phyloP scores from a whole-genome alignment of 2,797 vertebrate genomes.

The Lemur catta region DNA sequence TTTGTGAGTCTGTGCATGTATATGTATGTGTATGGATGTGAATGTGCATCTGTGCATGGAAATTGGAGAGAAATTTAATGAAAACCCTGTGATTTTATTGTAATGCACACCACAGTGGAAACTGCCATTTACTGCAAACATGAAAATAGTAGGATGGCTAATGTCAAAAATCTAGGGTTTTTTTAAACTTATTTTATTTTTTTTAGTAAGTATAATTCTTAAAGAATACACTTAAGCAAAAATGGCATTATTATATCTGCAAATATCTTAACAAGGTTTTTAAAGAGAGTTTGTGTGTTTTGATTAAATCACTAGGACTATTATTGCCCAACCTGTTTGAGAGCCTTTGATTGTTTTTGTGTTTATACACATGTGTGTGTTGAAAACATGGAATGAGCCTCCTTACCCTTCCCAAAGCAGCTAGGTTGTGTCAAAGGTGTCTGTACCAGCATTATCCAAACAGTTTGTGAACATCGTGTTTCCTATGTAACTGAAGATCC shows the following conservation, averaged over 20 bases:
- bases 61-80: background rate
- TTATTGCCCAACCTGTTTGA: background rate
- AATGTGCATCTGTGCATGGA: background rate
- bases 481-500: background rate
- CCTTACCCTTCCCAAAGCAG: background rate
- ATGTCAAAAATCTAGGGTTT: background rate
- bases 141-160: background rate
- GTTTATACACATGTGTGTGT: accelerated
- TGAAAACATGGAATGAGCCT: background rate
- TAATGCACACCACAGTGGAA: background rate
- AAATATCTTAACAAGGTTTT: background rate
- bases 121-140: background rate
- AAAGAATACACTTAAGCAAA: background rate
- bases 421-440: background rate
- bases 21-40: background rate
- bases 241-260: background rate
- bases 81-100: background rate
- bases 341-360: background rate
- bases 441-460: background rate
- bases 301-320: background rate
- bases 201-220: background rate
- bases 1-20: too few relatives aligned
- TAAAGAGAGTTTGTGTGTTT: background rate
- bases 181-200: background rate
- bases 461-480: background rate